Evolutionary conservation across 2,888 invertebrate genomes (phyloP), one percentile per base, ranked within the genome.

Genomic region (Eristalis arbustorum): DNA sequence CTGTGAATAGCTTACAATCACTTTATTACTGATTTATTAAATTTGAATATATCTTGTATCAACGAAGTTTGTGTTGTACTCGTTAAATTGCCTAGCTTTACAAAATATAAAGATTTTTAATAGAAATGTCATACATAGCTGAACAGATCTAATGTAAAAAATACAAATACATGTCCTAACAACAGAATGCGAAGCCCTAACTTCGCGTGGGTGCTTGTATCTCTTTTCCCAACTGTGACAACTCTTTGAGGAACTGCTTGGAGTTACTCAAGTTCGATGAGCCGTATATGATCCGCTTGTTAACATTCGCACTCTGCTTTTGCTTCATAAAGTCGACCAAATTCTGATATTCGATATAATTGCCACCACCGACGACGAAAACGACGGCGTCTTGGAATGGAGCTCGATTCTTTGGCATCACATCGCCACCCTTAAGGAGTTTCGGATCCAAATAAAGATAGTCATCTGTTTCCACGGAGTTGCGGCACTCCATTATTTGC

Each of bases 331-430:
- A 98, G 92, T 99, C 99, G 72, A 97, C 95, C 82, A 99, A 95
- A 94, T 99, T 99, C 93, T 99, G 99, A 93, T 99, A 99, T 93
- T 99, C 99, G 91, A 99, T 99, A 91, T 99, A 99, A 94, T 99
- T 99, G 67, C 99, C 98, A 82, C 98, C 98, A 61, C 98, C 98
- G 61, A 98, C 97, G 76, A 98, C 93, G 93, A 98, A 98, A 11
- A 98, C 98, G 79, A 98, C 96, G 3, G 97, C 97, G 92, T 98
- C 98, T 90, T 96, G 96, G 92, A 97, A 98, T 88, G 96, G 95
- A 90, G 94, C 91, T 91, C 95, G 93, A 93, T 95, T 94, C 93
- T 95, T 94, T 77, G 95, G 94, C 92, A 94, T 91, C 69, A 93
- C 94, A 89, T 96, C 96, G 82, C 93, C 95, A 11, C 95, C 94